These are phyloP conservation scores for Accipiter minullus DNA, from an alignment of 2,797 vertebrate genomes.

Conservation along the genomic window DNA sequence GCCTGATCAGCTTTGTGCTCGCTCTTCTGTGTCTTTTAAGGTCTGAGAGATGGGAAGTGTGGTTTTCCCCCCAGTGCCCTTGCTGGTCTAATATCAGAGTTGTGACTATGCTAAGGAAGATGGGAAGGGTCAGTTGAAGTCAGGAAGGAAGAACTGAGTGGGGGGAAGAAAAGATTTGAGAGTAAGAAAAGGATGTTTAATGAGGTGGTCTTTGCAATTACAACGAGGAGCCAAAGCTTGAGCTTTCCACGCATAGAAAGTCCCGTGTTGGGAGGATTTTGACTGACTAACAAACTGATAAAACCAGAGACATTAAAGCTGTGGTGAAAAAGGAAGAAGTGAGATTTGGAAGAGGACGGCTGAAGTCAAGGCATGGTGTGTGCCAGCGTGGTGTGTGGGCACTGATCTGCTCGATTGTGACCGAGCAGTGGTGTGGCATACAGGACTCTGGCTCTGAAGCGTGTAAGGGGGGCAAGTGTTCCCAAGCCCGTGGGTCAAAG, in stretches of 20 bases:
- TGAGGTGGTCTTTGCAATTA: neutral
- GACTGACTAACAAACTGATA: neutral
- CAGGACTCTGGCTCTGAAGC: neutral
- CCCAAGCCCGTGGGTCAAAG: neutral
- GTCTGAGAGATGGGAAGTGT: neutral
- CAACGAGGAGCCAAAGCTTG: neutral
- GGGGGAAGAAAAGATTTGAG: neutral
- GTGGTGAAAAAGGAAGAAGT: neutral
- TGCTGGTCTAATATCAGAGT: neutral
- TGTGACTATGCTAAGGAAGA: neutral
- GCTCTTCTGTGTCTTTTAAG: neutral
- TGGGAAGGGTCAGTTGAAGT: neutral
- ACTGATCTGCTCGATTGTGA: neutral
- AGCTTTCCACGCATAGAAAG: neutral
- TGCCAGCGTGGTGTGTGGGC: neutral
- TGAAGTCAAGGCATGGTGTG: neutral
- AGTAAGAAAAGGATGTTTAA: neutral
- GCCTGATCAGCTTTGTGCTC: neutral
- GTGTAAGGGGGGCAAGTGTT: neutral
- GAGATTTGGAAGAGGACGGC: neutral
- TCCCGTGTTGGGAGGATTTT: neutral
- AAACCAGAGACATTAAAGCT: neutral
- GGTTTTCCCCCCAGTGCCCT: fast-evolving
- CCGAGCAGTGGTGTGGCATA: neutral
- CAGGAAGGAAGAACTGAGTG: neutral